phyloP scores from a whole-genome alignment of 2,797 vertebrate genomes.

The Platyrinchus mystaceus region DNA sequence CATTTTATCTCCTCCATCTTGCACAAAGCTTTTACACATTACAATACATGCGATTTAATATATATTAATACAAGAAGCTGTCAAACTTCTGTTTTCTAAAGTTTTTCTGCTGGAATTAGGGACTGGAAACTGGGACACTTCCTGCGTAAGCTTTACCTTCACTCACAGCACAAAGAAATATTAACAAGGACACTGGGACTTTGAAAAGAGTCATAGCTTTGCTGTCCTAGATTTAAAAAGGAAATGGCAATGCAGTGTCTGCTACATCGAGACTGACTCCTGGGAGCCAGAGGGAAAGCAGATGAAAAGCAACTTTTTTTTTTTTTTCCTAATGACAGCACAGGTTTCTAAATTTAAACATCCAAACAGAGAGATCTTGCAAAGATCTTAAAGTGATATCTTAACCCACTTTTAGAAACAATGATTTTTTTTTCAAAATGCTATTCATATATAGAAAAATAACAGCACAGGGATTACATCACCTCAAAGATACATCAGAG shows the following conservation, averaged over 20 bases:
- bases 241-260: constrained; percentile 34
- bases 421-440: neutral
- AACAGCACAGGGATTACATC: neutral
- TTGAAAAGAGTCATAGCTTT: constrained; percentile 41
- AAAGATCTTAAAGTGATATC: constrained; percentile 34
- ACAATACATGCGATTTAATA: neutral
- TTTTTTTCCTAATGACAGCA: constrained; percentile 12
- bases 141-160: constrained; percentile 28
- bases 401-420: constrained; percentile 14
- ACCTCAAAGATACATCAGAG: neutral
- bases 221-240: constrained; percentile 53
- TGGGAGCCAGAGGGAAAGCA: constrained; percentile 3
- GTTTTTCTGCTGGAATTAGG: constrained; percentile 1
- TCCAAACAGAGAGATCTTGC: constrained; percentile 12
- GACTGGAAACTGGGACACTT: constrained; percentile 41
- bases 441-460: neutral
- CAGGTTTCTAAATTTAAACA: constrained; percentile 58
- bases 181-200: constrained; percentile 65
- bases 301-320: constrained; percentile 39
- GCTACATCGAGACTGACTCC: neutral
- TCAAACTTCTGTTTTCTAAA: constrained; percentile 26
- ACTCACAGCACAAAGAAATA: constrained; percentile 47
- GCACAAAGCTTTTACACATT: neutral
- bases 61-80: neutral
- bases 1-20: neutral